Conservation (phyloP, 1,140 invertebrate species). For the Drosophila ananassae region DNA sequence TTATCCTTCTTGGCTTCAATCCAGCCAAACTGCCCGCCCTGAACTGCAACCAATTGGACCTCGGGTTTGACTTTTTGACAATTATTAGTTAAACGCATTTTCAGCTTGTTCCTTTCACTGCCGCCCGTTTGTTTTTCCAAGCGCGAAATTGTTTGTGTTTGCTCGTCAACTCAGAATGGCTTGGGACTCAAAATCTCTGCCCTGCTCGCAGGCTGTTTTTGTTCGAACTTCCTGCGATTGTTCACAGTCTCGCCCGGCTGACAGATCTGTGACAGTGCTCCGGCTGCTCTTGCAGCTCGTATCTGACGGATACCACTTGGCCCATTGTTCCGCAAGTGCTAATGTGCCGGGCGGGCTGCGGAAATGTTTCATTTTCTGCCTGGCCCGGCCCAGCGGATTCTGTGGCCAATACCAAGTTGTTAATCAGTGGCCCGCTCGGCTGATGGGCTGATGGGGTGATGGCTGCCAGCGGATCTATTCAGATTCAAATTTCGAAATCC, state of each 20-base stretch:
- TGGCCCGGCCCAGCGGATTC: constrained; percentile 52
- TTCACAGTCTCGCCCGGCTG: constrained; percentile 76
- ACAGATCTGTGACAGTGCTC: constrained; percentile 75
- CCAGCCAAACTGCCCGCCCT: neutral
- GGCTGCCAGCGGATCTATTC: constrained; percentile 26
- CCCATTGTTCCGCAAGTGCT: constrained; percentile 75
- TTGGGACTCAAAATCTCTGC: constrained; percentile 12
- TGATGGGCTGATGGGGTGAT: neutral
- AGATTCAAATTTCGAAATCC: constrained; percentile 28
- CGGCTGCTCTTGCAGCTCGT: constrained; percentile 29
- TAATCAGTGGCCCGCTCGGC: constrained; percentile 29
- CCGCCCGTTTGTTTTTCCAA: constrained; percentile 71
- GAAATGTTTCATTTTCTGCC: constrained; percentile 79
- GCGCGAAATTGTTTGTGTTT: constrained; percentile 80
- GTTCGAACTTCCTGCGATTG: constrained; percentile 78
- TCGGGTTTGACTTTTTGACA: constrained; percentile 68
- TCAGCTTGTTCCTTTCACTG: constrained; percentile 52
- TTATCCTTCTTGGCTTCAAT: constrained; percentile 2
- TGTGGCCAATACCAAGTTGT: constrained; percentile 61
- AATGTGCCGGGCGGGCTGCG: constrained; percentile 68
- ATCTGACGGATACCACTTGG: constrained; percentile 77
- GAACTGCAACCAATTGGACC: constrained; percentile 60
- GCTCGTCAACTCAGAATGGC: constrained; percentile 62
- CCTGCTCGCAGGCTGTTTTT: constrained; percentile 47
- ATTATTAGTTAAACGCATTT: constrained; percentile 81